Conservation (phyloP, 2,113 vertebrate species). For the Hirundichthys speculiger region DNA sequence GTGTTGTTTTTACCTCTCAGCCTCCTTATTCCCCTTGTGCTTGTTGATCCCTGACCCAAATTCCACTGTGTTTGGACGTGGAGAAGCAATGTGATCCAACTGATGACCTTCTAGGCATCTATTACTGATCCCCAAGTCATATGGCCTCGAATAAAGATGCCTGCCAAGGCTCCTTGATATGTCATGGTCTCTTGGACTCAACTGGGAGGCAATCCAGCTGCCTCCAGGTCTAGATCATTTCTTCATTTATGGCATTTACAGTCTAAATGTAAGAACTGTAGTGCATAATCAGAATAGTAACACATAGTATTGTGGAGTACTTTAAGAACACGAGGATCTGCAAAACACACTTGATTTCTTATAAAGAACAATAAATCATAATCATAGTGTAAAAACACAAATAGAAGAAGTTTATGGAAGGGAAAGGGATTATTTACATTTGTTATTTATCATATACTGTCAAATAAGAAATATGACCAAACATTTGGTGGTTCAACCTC, state of each 20-base stretch:
- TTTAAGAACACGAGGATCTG: too few relatives aligned
- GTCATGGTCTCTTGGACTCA: not conserved
- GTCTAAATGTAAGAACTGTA: not conserved
- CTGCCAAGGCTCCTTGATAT: slow-evolving; percentile 25
- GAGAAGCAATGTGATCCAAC: slow-evolving; percentile 74
- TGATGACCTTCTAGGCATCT: slow-evolving; percentile 56
- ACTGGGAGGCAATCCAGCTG: slow-evolving; percentile 23
- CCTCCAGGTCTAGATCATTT: slow-evolving; percentile 20
- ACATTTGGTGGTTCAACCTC: not conserved
- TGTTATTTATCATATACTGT: too few relatives aligned
- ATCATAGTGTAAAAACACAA: too few relatives aligned
- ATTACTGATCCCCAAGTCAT: slow-evolving; percentile 57
- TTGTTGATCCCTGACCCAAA: slow-evolving; percentile 62
- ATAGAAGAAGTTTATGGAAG: too few relatives aligned
- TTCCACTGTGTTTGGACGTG: slow-evolving; percentile 57
- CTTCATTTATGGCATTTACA: slow-evolving; percentile 15
- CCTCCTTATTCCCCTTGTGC: slow-evolving; percentile 7
- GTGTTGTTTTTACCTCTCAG: slow-evolving; percentile 7
- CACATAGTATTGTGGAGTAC: not conserved
- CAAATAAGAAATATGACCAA: not conserved
- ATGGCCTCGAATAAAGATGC: slow-evolving; percentile 39
- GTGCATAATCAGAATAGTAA: not conserved
- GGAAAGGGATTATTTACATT: not conserved
- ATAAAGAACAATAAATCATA: too few relatives aligned
- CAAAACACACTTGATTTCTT: too few relatives aligned